phyloP scores from a whole-genome alignment of 37 sponge, comb jelly and placozoan genomes.

The Spongilla lacustris region DNA sequence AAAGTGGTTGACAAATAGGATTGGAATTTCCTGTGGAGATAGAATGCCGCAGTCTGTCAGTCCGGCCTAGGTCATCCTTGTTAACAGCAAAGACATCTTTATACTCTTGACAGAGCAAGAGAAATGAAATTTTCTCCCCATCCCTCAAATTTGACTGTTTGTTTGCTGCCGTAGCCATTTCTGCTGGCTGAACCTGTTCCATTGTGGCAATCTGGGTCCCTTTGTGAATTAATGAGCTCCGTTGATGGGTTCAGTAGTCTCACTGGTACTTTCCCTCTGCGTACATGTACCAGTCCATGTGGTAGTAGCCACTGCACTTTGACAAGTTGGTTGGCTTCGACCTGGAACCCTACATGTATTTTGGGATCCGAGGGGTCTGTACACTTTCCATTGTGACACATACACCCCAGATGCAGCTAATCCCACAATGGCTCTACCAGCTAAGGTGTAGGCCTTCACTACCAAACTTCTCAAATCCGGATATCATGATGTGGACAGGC shows the following conservation, averaged over 20 bases:
- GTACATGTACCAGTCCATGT: not conserved
- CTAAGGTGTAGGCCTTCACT: too few relatives aligned
- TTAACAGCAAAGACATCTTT: not conserved
- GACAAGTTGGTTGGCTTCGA: too few relatives aligned
- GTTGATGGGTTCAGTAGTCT: slow-evolving; percentile 16
- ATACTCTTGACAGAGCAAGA: slow-evolving; percentile 1
- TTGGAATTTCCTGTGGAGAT: slow-evolving; percentile 13
- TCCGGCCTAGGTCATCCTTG: slow-evolving; percentile 5
- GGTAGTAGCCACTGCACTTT: not conserved
- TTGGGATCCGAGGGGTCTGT: too few relatives aligned
- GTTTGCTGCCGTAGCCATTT: not conserved
- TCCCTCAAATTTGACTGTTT: not conserved
- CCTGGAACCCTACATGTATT: too few relatives aligned
- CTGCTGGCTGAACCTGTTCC: slow-evolving; percentile 1
- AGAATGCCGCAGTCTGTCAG: not conserved
- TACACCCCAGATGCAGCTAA: too few relatives aligned
- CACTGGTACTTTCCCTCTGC: not conserved
- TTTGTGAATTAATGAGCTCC: slow-evolving; percentile 9
- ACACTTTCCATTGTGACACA: too few relatives aligned
- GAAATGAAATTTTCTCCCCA: slow-evolving; percentile 3
- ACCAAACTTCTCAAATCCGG: too few relatives aligned
- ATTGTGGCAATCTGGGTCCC: slow-evolving; percentile 23
- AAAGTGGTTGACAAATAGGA: slow-evolving; percentile 3
- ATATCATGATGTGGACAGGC: too few relatives aligned
- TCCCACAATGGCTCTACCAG: too few relatives aligned